Percentiles rank a stretch among this genome's conserved stretches.
Evolutionary conservation across 2,797 vertebrate genomes (phyloP).

Genomic region (Selene dorsalis): DNA sequence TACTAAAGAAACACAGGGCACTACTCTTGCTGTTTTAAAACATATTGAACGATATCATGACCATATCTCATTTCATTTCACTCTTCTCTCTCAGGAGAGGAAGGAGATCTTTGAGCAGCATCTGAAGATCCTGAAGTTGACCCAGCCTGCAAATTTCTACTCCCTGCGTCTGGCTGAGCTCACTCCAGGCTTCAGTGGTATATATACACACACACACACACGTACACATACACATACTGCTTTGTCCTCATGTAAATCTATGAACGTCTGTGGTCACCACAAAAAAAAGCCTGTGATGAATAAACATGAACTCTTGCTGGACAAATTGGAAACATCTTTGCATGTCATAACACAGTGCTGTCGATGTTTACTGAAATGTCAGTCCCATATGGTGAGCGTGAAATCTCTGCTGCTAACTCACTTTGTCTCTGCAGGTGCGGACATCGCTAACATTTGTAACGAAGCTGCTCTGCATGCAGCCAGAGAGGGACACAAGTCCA

Average conservation of each 20-base stretch:
- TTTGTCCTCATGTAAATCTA: constrained; percentile 14
- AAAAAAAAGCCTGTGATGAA: neutral
- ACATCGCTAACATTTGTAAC: constrained; percentile 98
- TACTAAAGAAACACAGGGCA: neutral
- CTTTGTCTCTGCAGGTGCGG: constrained; percentile 87
- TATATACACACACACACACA: no score
- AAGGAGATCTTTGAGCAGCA: constrained; percentile 98
- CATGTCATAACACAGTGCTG: neutral
- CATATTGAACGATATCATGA: neutral
- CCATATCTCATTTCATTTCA: neutral
- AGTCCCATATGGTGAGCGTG: neutral
- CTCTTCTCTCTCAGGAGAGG: constrained; percentile 86
- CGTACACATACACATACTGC: constrained; percentile 39
- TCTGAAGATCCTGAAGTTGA: constrained; percentile 94
- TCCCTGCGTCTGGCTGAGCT: constrained; percentile 95
- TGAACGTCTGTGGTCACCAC: constrained; percentile 8
- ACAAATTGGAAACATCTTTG: constrained; percentile 9
- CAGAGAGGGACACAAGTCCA: constrained; percentile 93
- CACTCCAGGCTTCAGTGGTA: constrained; percentile 97
- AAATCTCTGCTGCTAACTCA: neutral
- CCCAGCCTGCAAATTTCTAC: constrained; percentile 90
- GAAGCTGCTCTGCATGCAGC: constrained; percentile 97
- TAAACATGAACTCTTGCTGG: neutral
- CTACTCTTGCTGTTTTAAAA: neutral
- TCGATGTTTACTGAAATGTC: neutral